phyloP scores from a whole-genome alignment of 1,140 invertebrate species.

The Drosophila lini region DNA sequence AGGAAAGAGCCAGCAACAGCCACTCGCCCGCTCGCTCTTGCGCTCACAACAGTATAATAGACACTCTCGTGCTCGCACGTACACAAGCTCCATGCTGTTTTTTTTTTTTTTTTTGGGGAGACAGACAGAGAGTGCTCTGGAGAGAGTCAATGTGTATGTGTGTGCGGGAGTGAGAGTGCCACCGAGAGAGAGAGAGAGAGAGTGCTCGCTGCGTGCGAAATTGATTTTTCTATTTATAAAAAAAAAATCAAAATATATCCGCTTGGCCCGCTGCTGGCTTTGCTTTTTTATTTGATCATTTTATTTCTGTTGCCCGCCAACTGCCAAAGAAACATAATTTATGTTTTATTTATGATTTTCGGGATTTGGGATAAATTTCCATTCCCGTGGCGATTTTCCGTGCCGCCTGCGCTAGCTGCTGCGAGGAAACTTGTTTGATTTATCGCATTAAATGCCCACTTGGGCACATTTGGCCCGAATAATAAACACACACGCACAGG shows the following conservation, averaged over 20 bases:
- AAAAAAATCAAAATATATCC: conserved; percentile 83
- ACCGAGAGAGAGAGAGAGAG: not conserved
- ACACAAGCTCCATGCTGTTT: conserved; percentile 27
- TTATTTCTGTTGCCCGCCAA: conserved; percentile 71
- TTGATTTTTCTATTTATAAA: conserved; percentile 84
- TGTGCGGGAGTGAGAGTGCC: conserved; percentile 41
- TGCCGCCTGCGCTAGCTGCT: conserved; percentile 19
- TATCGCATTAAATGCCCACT: conserved; percentile 64
- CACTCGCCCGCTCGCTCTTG: conserved; percentile 39
- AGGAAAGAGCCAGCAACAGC: conserved; percentile 47
- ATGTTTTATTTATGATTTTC: conserved; percentile 79
- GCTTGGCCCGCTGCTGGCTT: conserved; percentile 41
- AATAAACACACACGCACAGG: conserved; percentile 35
- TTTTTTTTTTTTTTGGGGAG: conserved; percentile 9
- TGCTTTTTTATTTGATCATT: conserved; percentile 54
- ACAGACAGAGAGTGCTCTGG: conserved; percentile 25
- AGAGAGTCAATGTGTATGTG: conserved; percentile 30
- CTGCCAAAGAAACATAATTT: conserved; percentile 75
- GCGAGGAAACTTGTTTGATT: conserved; percentile 78
- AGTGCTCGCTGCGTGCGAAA: conserved; percentile 71
- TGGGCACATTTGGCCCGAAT: conserved; percentile 51
- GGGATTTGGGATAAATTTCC: conserved; percentile 43
- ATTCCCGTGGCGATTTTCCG: conserved; percentile 50
- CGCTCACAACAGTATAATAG: conserved; percentile 66
- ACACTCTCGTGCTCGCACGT: conserved; percentile 46